Evolutionary conservation across 2,797 vertebrate genomes (phyloP), one percentile per base, ranked within the genome.

Genomic region (Streptopelia turtur): DNA sequence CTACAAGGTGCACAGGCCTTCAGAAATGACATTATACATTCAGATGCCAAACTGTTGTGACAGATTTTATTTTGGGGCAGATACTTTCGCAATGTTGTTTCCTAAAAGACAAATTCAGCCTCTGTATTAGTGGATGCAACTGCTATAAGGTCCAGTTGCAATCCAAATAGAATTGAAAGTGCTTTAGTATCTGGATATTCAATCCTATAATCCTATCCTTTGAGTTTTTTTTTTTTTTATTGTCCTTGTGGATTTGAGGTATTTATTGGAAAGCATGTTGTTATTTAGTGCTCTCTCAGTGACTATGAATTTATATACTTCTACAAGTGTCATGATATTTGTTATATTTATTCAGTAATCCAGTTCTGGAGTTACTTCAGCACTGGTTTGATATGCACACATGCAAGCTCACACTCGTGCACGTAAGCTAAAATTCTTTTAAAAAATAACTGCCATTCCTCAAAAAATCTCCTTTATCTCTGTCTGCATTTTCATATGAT

Each of bases 271-370:
- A 72, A 87, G 10, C 33, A 53, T 76, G 60, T 49, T 76, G 23
- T 72, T 76, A 60, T 91, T 89, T 74, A 79, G 33, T 55, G 37
- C 24, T 87, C 33, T 84, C 22, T 77, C 31, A 56, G 6, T 64
- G 71, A 31, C 49, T 80, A 18, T 66, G 30, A 80, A 57, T 72
- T 27, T 81, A 23, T 74, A 10, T n/a, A 47, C 23, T 59, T 55
- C 37, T 9, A 24, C 6, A 45, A 70, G 8, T 87, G 47, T 82
- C 81, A 70, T 89, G 18, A 56, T 61, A 55, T 70, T 39, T 55
- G 35, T 92, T 86, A 66, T 91, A 82, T 84, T 79, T 89, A 63
- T 79, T 87, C 57, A 64, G 9, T 89, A 92, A 64, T 90, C 28
- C 53, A 59, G 31, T 72, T 59, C 12, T 39, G 60, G 60, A 76